These are phyloP conservation scores for Diplazon laetatorius DNA, from an alignment of 2,888 invertebrate genomes.

Conservation along the genomic window DNA sequence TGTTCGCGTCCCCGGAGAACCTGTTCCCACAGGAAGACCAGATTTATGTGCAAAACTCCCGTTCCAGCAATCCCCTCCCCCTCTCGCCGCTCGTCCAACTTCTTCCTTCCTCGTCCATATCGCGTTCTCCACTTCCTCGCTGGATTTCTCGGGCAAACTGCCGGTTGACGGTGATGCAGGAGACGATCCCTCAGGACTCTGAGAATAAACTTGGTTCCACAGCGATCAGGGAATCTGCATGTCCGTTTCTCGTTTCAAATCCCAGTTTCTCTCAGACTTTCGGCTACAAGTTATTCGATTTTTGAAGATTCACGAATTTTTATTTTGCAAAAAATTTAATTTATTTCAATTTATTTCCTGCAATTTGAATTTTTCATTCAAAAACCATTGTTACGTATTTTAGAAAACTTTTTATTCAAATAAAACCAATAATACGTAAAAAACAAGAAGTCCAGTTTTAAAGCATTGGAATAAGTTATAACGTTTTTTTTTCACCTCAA, in stretches of 20 bases:
- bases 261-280: neutral
- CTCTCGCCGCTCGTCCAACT: conserved; percentile 47
- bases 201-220: conserved; percentile 78
- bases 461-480: too few relatives aligned
- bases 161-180: conserved; percentile 77
- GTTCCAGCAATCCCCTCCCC: conserved; percentile 72
- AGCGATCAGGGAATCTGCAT: conserved; percentile 77
- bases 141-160: conserved; percentile 42
- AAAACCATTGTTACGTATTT: too few relatives aligned
- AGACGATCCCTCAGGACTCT: conserved; percentile 79
- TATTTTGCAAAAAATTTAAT: neutral
- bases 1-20: conserved; percentile 77
- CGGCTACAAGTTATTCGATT: conserved; percentile 8
- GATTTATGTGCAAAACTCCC: conserved; percentile 82
- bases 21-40: conserved; percentile 78
- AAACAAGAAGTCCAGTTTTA: too few relatives aligned
- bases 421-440: too few relatives aligned
- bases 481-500: too few relatives aligned
- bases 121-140: conserved; percentile 38
- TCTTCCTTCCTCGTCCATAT: conserved; percentile 28
- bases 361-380: too few relatives aligned
- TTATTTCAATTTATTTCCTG: neutral
- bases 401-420: too few relatives aligned
- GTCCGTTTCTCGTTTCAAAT: conserved; percentile 63
- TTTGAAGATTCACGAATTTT: neutral